Evolutionary conservation across 2,797 vertebrate genomes (phyloP).

Genomic region (Lacerta agilis): DNA sequence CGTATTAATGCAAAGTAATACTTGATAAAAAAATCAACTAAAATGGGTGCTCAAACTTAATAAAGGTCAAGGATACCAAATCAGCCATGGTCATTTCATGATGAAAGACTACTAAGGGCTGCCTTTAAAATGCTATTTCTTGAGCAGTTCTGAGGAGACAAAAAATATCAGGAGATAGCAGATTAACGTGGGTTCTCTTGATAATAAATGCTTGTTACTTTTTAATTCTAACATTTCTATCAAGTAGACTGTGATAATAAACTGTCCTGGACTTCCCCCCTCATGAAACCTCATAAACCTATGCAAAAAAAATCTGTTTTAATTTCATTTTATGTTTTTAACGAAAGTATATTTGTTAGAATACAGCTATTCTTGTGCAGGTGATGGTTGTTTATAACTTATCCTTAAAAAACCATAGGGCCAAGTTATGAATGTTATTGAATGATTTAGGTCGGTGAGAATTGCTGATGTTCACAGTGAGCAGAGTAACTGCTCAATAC

Average conservation of each 20-base stretch:
- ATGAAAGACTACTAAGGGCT: not conserved
- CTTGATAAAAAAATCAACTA: not conserved
- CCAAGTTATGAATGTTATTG: not conserved
- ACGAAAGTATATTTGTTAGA: not conserved
- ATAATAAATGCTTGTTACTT: not conserved
- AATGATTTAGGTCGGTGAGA: constrained; percentile 12
- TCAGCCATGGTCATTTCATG: not conserved
- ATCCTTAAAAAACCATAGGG: constrained; percentile 33
- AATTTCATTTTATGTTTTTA: not conserved
- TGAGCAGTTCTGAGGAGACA: not conserved
- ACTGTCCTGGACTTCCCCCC: constrained; percentile 10
- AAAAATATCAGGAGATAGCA: not conserved
- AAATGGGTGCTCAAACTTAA: not conserved
- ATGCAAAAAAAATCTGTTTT: too few relatives aligned
- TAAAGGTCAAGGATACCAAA: not conserved
- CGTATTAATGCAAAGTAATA: not conserved
- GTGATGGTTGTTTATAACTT: constrained; percentile 33
- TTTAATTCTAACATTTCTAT: not conserved
- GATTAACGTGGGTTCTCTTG: not conserved
- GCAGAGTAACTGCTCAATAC: constrained; percentile 12
- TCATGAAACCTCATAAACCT: constrained; percentile 7
- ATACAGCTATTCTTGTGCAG: constrained; percentile 22
- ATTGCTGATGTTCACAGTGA: not conserved
- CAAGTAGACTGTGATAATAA: not conserved
- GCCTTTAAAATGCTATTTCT: not conserved